Percentiles rank a stretch among this genome's conserved stretches.
Conservation (phyloP, 2,797 vertebrate species). For the Arrhamphus sclerolepis region DNA sequence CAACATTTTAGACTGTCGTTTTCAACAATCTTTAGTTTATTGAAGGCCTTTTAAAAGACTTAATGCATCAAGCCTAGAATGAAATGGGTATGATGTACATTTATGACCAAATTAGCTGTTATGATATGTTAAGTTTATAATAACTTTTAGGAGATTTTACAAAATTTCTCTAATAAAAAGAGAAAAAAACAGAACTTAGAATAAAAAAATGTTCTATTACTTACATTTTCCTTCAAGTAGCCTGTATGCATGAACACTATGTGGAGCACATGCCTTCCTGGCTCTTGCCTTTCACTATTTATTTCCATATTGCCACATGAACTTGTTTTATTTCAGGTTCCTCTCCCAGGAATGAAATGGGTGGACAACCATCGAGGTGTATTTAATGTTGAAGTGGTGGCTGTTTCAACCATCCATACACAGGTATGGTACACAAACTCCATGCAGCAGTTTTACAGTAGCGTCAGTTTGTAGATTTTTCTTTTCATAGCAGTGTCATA, state of each 20-base stretch:
- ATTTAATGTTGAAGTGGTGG: constrained; percentile 94
- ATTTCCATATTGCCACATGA: not conserved
- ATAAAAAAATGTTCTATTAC: not conserved
- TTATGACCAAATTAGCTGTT: too few relatives aligned
- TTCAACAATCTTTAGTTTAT: too few relatives aligned
- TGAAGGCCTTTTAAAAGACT: not conserved
- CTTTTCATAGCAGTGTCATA: too few relatives aligned
- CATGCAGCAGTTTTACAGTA: constrained; percentile 1
- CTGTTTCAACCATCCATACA: constrained; percentile 94
- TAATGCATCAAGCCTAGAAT: too few relatives aligned
- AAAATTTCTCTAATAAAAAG: too few relatives aligned
- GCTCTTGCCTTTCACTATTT: not conserved
- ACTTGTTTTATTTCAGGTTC: constrained; percentile 83
- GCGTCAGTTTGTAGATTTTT: not conserved
- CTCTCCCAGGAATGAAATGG: constrained; percentile 99
- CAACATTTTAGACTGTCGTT: too few relatives aligned
- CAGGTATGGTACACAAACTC: constrained; percentile 86
- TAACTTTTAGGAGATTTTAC: too few relatives aligned
- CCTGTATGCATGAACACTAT: not conserved
- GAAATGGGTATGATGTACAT: too few relatives aligned
- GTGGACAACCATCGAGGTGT: constrained; percentile 99
- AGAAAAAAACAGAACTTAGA: too few relatives aligned
- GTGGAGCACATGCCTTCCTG: not conserved
- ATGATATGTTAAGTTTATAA: too few relatives aligned
- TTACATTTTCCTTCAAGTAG: not conserved